Evolutionary conservation across 2,113 vertebrate species (phyloP), one percentile per base, ranked within the genome.

Genomic region (Calyptommatus sinebrachiatus): DNA sequence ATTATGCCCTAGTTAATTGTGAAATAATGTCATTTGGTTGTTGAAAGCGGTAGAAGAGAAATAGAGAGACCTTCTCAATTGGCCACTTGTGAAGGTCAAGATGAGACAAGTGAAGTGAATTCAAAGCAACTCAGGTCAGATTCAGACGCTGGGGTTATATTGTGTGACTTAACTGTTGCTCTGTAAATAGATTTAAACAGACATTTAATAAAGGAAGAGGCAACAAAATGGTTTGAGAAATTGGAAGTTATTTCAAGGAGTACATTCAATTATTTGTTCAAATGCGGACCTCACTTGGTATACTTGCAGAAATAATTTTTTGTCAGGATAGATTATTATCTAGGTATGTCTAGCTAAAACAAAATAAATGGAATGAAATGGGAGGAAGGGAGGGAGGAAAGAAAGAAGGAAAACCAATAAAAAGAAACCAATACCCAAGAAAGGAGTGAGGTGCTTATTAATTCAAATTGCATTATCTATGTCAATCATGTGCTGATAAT

Each of bases 41-140:
- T 16, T 78, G 73, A 83, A 90, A 84, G 50, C 76, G 84, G 66
- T 66, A 66, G 48, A 73, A 20, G 50, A 12, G 71, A 70, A 84
- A 89, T 73, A 77, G 46, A 90, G 91, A 90, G 91, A 91, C 88
- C 91, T 90, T 86, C 69, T 88, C 89, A 88, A 88, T 88, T 85
- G 86, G 53, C 80, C 86, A 88, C 90, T 83, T 87, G 77, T 20
- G 67, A 57, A 76, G 78, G 67, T 80, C 77, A 83, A 53, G 86
- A 78, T 0, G 26, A 53, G 76, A 84, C 71, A 80, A 8, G 71
- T 70, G 24, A 79, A 46, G 5, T 77, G 53, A 76, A 72, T 84
- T 8, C 26, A 57, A 35, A 20, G 86, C 0, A 50, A 14, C 82
- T 82, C 63, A 73, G 41, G 14, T 69, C 41, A 16, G 79, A 69